These are phyloP conservation scores for Ophraella communa DNA, from an alignment of 2,888 invertebrate species.

Conservation along the genomic window DNA sequence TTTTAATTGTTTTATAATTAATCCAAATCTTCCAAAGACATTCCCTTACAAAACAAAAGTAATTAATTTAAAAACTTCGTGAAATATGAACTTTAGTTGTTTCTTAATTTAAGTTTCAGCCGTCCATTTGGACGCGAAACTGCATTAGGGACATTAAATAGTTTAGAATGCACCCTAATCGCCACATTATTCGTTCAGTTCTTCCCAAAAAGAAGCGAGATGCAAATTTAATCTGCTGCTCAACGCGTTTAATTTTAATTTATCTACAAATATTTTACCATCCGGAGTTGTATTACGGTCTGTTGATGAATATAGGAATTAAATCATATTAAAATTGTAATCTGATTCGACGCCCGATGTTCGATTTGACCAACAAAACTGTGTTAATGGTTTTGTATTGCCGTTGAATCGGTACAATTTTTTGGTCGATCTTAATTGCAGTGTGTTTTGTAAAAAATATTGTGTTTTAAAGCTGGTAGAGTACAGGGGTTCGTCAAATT, in stretches of 20 bases:
- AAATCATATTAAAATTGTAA: not conserved
- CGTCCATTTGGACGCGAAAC: not conserved
- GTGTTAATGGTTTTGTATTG: too few species aligned
- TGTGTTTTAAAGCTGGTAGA: too few species aligned
- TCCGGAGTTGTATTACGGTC: too few species aligned
- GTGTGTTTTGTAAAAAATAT: too few species aligned
- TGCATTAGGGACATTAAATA: not conserved
- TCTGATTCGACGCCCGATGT: not conserved
- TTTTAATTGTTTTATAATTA: not conserved
- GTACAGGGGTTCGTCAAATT: too few species aligned
- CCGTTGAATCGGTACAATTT: too few species aligned
- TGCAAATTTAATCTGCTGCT: not conserved
- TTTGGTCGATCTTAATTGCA: too few species aligned
- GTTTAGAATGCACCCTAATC: not conserved
- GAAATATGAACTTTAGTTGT: not conserved
- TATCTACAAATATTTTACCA: not conserved
- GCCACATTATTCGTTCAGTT: not conserved
- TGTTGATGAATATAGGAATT: not conserved
- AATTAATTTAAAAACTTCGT: not conserved
- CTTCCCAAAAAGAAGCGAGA: not conserved
- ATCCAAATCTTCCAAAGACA: too few species aligned
- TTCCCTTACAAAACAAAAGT: not conserved
- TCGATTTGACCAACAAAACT: too few species aligned
- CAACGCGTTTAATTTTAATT: not conserved
- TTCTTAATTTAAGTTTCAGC: not conserved